Base-by-base conservation (phyloP, 2,797 vertebrate species). In the Remorina albescens region DNA sequence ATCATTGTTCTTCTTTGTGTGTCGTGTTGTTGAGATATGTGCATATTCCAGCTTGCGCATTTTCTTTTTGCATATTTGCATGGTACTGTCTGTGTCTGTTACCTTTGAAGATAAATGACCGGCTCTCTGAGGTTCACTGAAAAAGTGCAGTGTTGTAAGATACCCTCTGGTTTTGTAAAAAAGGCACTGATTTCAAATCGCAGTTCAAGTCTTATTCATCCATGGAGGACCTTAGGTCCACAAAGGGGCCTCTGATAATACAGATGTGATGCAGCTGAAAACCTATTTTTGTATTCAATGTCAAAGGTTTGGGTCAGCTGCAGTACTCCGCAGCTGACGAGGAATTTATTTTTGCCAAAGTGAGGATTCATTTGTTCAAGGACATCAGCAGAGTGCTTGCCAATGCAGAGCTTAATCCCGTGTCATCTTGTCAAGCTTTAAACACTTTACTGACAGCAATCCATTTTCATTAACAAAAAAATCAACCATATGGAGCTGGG, bases 281-380 rank as follows among this genome's bases (percentile, higher is more conserved):
- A 37, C 37, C 80, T 70, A 41, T 59, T n/a, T 70, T 32, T 75
- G 62, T 47, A 26, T 56, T 71, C 32, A 6, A 63, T 50, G 68
- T 78, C 59, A 49, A 41, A 71, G 80, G 75, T 80, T 53, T 32
- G 18, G 66, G 57, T 85, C 41, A 70, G 74, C 54, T 19, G 2
- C 34, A 51, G 66, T 55, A n/a, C 25, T 61, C 16, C 30, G 66
- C 15, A 69, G 71, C 62, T 64, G 55, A 57, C 16, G n/a, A 61
- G 11, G 41, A 69, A 28, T 63, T 78, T 32, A 42, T 69, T 72
- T 75, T 62, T 54, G 56, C 59, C 61, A 78, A 83, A 71, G 79
- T 71, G 61, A 72, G 61, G 46, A 44, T 58, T 73, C 8, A 56
- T 60, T 74, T 67, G 55, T 57, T 78, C 60, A 85, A 85, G 58